Evolutionary conservation across 2,888 invertebrate genomes (phyloP).

Genomic region (Acleris cristana): DNA sequence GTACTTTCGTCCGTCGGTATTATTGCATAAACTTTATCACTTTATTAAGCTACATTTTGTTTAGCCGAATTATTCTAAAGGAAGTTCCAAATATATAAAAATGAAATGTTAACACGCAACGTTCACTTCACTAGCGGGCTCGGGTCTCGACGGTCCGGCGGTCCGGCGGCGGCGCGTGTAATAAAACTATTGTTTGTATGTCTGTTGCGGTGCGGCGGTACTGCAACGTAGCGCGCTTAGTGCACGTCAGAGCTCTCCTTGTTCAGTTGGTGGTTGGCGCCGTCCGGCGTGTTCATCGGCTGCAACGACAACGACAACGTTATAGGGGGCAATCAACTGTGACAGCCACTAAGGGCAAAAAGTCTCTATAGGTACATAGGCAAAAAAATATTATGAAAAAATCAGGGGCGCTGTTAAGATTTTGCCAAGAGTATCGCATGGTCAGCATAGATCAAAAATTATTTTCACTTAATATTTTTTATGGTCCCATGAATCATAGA

Average conservation of each 20-base stretch:
- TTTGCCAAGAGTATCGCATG: too few species aligned
- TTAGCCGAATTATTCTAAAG: conserved; percentile 38
- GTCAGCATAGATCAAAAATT: too few species aligned
- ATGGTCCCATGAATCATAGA: too few species aligned
- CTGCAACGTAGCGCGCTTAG: conserved; percentile 79
- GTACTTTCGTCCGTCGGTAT: conserved; percentile 36
- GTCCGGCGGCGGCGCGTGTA: conserved; percentile 29
- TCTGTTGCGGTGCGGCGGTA: conserved; percentile 57
- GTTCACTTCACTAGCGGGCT: conserved; percentile 36
- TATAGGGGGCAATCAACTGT: background rate
- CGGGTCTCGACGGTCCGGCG: conserved; percentile 11
- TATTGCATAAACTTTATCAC: conserved; percentile 38
- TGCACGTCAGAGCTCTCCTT: conserved; percentile 94
- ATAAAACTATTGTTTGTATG: conserved; percentile 78
- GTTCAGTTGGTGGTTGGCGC: conserved; percentile 90
- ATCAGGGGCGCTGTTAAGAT: too few species aligned
- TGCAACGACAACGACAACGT: conserved; percentile 61
- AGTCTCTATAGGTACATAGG: too few species aligned
- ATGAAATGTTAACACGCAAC: conserved; percentile 37
- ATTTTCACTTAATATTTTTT: too few species aligned
- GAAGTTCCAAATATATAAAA: conserved; percentile 39
- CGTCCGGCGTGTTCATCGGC: conserved; percentile 93
- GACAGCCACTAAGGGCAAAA: background rate
- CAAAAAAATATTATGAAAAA: too few species aligned
- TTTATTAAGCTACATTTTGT: conserved; percentile 37